Conservation (phyloP, 2,888 invertebrate genomes). For the Phortica okadai region DNA sequence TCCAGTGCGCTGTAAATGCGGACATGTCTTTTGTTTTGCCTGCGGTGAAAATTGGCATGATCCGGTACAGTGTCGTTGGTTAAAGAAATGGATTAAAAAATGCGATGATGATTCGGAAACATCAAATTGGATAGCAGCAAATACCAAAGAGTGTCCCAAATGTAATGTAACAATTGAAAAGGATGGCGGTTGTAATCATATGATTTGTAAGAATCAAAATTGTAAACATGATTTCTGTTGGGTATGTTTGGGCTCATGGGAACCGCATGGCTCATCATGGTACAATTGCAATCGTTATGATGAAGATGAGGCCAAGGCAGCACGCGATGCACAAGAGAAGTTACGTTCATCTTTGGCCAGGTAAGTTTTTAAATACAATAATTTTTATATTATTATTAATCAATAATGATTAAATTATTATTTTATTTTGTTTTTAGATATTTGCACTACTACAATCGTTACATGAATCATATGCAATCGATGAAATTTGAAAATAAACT, state of each 20-base stretch:
- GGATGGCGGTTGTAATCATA: conserved; percentile 99
- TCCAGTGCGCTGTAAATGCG: conserved; percentile 94
- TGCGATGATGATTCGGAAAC: conserved; percentile 99
- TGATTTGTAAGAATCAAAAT: conserved; percentile 98
- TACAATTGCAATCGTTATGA: conserved; percentile 99
- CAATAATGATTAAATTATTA: neutral
- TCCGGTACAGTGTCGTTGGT: conserved; percentile 94
- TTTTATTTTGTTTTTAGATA: conserved; percentile 81
- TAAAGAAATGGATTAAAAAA: conserved; percentile 98
- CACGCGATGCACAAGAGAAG: conserved; percentile 96
- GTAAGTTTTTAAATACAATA: conserved; percentile 77
- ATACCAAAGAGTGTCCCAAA: conserved; percentile 99
- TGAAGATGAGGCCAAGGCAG: conserved; percentile 97
- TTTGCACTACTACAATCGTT: conserved; percentile 98
- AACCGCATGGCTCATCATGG: conserved; percentile 98
- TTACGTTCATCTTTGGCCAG: conserved; percentile 96
- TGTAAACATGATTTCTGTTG: conserved; percentile 99
- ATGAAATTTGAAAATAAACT: conserved; percentile 98
- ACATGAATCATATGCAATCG: conserved; percentile 99
- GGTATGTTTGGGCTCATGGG: conserved; percentile 99
- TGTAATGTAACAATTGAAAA: conserved; percentile 98
- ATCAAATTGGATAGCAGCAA: conserved; percentile 99
- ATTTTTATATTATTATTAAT: neutral
- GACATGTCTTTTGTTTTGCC: conserved; percentile 95
- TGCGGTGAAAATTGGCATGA: conserved; percentile 99